Evolutionary conservation across 1,140 invertebrate species (phyloP).

Genomic region (Hirudo medicinalis): DNA sequence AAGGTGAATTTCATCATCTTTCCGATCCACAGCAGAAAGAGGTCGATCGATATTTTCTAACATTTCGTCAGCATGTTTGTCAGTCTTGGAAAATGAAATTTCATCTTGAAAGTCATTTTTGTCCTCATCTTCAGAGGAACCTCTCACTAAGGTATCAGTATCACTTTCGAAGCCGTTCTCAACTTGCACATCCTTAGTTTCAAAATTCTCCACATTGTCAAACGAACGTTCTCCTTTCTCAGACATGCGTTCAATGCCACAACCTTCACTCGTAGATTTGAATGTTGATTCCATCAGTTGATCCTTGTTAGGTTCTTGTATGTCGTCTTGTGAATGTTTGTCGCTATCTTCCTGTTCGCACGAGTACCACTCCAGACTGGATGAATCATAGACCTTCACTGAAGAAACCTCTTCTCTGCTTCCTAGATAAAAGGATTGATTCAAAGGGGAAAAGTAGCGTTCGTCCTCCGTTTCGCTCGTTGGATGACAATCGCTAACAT

Average conservation of each 20-base stretch:
- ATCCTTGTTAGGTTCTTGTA: no score
- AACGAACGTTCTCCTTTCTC: background rate
- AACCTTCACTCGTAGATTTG: no score
- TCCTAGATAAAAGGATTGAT: background rate
- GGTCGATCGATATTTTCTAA: background rate
- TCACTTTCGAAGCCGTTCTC: background rate
- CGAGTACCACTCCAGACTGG: background rate
- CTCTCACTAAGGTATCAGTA: slow-evolving; percentile 7
- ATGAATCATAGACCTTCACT: background rate
- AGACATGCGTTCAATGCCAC: no score
- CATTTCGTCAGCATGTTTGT: background rate
- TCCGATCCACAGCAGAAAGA: background rate
- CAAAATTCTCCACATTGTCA: background rate
- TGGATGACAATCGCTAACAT: no score
- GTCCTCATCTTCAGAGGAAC: slow-evolving; percentile 10
- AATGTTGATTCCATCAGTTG: no score
- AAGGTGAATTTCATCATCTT: background rate
- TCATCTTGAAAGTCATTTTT: background rate
- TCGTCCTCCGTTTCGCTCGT: slow-evolving; percentile 5
- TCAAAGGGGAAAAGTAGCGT: background rate
- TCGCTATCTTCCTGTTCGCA: slow-evolving; percentile 8
- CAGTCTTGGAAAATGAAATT: background rate
- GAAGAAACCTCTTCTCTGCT: background rate
- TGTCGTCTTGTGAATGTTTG: background rate
- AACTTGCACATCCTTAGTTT: background rate